A percentile compares a stretch with the other conserved stretches of the same genome.
These are phyloP conservation scores for Galleria mellonella DNA, from an alignment of 1,140 invertebrate species.

Conservation along the genomic window DNA sequence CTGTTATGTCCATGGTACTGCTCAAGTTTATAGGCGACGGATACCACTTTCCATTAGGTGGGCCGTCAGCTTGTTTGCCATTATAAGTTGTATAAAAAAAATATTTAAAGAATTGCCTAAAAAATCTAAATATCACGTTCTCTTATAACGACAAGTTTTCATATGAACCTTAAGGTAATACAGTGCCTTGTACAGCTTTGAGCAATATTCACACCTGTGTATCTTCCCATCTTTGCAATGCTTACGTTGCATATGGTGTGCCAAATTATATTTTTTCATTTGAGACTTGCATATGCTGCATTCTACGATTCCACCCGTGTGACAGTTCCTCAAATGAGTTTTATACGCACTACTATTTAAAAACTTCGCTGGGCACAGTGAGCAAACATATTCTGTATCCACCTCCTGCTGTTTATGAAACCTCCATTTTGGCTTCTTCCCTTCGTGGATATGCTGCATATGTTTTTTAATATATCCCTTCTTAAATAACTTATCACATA, in stretches of 20 bases:
- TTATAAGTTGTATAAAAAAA: too few species aligned
- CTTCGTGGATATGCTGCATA: not conserved
- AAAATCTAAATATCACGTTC: not conserved
- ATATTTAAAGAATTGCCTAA: too few species aligned
- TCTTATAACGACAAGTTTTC: constrained; percentile 10
- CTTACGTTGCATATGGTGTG: constrained; percentile 22
- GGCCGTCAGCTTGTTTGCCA: too few species aligned
- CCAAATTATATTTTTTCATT: constrained; percentile 27
- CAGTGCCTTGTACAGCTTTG: constrained; percentile 23
- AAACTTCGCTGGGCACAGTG: not conserved
- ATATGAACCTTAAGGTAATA: constrained; percentile 30
- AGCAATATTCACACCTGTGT: constrained; percentile 25
- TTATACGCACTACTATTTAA: not conserved
- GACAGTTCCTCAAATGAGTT: not conserved
- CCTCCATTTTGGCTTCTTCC: not conserved
- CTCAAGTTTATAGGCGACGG: too few species aligned
- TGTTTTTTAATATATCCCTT: not conserved
- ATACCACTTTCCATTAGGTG: too few species aligned
- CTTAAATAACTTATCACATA: constrained; percentile 14
- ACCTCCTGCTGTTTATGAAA: not conserved
- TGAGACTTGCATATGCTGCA: constrained; percentile 25
- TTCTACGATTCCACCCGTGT: not conserved
- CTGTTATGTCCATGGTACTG: too few species aligned
- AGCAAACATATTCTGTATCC: not conserved
- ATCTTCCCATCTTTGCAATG: constrained; percentile 27